Evolutionary conservation across 2,888 invertebrate genomes (phyloP).

Genomic region (Luperina nickerlii): DNA sequence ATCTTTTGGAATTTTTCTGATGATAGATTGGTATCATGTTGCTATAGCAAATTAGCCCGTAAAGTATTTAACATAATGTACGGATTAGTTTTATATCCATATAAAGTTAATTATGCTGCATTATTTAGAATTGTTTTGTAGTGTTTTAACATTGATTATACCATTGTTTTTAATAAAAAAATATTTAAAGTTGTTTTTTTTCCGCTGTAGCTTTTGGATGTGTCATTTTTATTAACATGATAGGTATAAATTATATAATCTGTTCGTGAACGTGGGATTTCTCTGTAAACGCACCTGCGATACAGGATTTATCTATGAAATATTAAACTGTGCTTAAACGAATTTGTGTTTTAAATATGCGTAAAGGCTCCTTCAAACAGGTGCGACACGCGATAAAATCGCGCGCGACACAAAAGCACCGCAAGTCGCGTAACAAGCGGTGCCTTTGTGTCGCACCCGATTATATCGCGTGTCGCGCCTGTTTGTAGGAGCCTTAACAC

Average conservation of each 20-base stretch:
- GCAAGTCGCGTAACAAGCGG: no score
- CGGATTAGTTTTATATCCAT: no score
- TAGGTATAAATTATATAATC: not conserved
- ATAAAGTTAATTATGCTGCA: no score
- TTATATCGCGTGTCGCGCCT: no score
- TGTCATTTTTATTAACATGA: not conserved
- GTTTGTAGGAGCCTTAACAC: no score
- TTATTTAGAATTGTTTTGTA: no score
- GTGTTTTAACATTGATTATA: not conserved
- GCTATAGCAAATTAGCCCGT: not conserved
- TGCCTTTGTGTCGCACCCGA: no score
- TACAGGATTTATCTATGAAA: not conserved
- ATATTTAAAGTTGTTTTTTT: not conserved
- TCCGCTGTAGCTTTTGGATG: not conserved
- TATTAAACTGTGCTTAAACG: not conserved
- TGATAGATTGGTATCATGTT: not conserved
- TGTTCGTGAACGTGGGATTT: not conserved
- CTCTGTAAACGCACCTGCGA: not conserved
- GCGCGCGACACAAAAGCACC: no score
- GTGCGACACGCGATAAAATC: no score
- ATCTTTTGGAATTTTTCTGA: not conserved
- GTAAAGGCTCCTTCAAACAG: no score
- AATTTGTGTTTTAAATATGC: not conserved
- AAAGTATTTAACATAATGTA: not conserved
- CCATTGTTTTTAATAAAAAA: not conserved